Percentiles rank a stretch among this genome's conserved stretches.
phyloP scores from a whole-genome alignment of 2,113 vertebrate species.

The Tragelaphus scriptus region DNA sequence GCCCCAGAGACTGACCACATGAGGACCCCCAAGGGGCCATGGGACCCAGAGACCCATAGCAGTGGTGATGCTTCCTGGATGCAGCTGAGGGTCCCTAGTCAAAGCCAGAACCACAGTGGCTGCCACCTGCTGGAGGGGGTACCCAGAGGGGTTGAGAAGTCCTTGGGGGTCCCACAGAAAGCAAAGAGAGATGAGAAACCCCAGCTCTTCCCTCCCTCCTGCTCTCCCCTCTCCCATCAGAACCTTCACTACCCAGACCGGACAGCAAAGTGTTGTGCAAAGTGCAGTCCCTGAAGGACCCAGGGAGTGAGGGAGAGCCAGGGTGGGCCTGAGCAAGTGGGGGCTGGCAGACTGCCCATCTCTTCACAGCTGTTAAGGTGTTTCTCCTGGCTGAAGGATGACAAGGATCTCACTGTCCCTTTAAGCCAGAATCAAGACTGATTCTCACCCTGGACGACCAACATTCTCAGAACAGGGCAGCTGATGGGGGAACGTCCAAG shows the following conservation, averaged over 20 bases:
- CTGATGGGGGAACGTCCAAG: rapidly evolving
- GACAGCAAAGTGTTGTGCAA: background rate
- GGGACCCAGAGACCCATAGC: too few relatives aligned
- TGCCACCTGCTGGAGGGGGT: background rate
- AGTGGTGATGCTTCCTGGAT: background rate
- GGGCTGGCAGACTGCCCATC: background rate
- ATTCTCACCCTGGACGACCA: background rate
- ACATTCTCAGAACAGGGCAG: background rate
- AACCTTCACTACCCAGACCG: background rate
- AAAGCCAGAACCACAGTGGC: background rate
- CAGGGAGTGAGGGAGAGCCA: background rate
- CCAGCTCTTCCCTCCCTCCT: background rate
- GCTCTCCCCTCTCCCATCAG: background rate
- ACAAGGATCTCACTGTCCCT: background rate
- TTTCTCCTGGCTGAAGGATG: background rate
- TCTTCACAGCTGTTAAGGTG: background rate
- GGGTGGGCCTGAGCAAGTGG: background rate
- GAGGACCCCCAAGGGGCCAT: background rate
- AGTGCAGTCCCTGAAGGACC: background rate
- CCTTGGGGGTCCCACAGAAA: background rate
- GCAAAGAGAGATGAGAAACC: background rate
- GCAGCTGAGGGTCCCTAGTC: background rate
- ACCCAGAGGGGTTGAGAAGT: background rate
- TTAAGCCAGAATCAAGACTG: background rate
- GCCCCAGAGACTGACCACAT: background rate